Base-by-base conservation (phyloP, 2,888 invertebrate species). In the Tipula lateralis region DNA sequence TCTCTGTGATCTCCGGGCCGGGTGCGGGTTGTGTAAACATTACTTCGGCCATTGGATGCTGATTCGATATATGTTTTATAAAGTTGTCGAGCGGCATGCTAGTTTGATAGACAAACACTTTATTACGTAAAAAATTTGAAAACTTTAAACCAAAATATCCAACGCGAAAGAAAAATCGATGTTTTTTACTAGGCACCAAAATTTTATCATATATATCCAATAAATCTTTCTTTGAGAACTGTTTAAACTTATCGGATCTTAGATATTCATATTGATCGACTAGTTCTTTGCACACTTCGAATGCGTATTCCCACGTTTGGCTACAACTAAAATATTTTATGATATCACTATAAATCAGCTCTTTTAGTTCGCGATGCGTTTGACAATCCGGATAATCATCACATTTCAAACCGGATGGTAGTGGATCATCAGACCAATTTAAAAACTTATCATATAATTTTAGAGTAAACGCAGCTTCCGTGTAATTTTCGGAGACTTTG, bases 381-480 rank as follows among this genome's bases (percentile, higher is more conserved):
- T 93, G 91, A 84, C 94, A 93, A 7, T 91, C 91, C 7, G 93
- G 93, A 89, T 96, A 95, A 44, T 94, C 90, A 86, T 92, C 92
- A 4, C 93, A 93, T 86, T 92, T 92, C 83, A 97, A 90, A 5
- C 95, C 90, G 1, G 93, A 92, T 84, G 95, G 94, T 84, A 98
- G 90, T 1, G 93, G 91, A n/a, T 94, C 94, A 87, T 96, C 95
- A 9, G 94, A 93, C 98, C 98, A 99, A 86, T 93, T 91, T 85
- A 97, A 90, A 86, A 96, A 91, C 87, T 95, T 94, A 83, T 95
- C 94, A 90, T 97, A 96, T 16, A 96, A 90, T 86, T 94, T 93
- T 82, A 99, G 91, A 0, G 98, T 95, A 86, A 96, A 96, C 0
- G 97, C 99, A n/a, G 99, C 99, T 91, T 99, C 99, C 0, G 97